Evolutionary conservation across 2,797 vertebrate species (phyloP).

Genomic region (Pygocentrus nattereri): DNA sequence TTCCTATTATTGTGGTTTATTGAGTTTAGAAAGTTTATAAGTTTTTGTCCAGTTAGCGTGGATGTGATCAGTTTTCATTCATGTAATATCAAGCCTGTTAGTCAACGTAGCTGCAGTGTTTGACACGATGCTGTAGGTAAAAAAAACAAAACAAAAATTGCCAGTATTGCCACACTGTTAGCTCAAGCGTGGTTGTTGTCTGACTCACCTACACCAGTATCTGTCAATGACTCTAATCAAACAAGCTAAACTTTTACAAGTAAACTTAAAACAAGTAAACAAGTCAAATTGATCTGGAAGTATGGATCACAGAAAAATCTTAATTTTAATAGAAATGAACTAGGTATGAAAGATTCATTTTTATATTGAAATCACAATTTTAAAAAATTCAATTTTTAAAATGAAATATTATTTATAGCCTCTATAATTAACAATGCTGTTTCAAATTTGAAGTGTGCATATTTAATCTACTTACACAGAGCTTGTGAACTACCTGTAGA

Average conservation of each 20-base stretch:
- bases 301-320: no score
- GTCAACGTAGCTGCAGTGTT: not conserved
- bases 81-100: not conserved
- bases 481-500: no score
- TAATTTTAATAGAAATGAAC: no score
- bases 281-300: no score
- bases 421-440: no score
- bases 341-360: no score
- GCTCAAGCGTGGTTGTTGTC: not conserved
- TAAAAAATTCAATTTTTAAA: no score
- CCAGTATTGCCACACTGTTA: not conserved
- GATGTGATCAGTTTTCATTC: not conserved
- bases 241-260: not conserved
- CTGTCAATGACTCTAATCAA: not conserved
- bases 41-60: not conserved
- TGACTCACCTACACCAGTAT: not conserved
- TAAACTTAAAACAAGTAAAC: no score
- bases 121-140: not conserved
- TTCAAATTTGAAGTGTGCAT: no score
- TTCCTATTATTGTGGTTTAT: not conserved
- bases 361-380: no score
- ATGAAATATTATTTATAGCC: no score
- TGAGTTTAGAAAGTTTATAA: not conserved
- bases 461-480: no score
- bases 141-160: not conserved